Base-by-base conservation (phyloP, 1,140 invertebrate genomes). In the Bilobella aurantiaca region DNA sequence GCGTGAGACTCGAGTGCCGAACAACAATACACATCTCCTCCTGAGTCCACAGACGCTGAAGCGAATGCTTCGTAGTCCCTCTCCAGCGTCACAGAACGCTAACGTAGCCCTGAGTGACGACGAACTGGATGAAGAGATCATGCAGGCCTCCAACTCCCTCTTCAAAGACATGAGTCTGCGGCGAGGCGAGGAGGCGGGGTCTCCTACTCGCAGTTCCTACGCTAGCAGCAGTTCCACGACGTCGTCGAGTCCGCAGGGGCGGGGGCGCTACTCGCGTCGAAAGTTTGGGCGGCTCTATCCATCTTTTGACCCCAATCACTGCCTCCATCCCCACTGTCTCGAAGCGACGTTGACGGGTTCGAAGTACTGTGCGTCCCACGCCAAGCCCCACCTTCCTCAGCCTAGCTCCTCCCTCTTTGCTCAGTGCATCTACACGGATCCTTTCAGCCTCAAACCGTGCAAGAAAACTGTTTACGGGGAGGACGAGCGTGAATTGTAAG, bases 351-450 rank as follows among this genome's bases (percentile, higher is more conserved):
- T 53, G 49, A 53, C 49, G 14, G 49, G 49, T 5, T 53, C 49
- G 25, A 53, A 53, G 49, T 53, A 53, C 49, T 53, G 49, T 23
- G 49, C 14, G 5, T 53, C 49, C 25, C 49, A 53, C 25, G 49
- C 25, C 5, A 53, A 53, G 5, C 3, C 14, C 8, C 23, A 53
- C 25, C 49, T 53, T 3, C 14, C 3, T 23, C 14, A 23, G 14
- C 12, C 12, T 5, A 5, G 14, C 8, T 14, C 49, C 21, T 53
- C 49, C 14, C 8, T 53, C 49, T 53, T 18, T 23, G 49, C 14
- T 16, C 49, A 53, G 21, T 53, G 49, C 49, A 53, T 23, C 49
- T 53, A 53, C 49, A 53, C 49, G 5, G 49, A 53, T 53, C 49
- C 49, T 5, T 23, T 53, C 49, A 53, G 49, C 21, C 25, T 53